Conservation (phyloP, 2,888 invertebrate genomes). For the Synanthedon myopaeformis region DNA sequence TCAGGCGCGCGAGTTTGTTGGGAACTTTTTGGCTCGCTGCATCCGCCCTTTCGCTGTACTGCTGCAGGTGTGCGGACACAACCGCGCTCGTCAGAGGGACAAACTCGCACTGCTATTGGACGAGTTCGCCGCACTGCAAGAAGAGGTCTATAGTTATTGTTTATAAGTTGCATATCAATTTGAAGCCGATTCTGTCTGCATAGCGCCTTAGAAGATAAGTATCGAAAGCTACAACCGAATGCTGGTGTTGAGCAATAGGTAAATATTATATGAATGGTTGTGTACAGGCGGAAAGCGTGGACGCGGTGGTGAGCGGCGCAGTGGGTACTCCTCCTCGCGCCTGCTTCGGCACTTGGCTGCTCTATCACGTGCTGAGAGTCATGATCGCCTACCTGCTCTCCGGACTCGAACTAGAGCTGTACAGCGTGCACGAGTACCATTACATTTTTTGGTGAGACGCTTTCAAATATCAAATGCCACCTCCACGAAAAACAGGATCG, state of each 20-base stretch:
- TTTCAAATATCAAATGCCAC: not conserved
- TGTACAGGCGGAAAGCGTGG: conserved; percentile 86
- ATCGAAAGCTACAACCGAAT: too few species aligned
- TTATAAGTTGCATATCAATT: not conserved
- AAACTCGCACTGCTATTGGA: conserved; percentile 90
- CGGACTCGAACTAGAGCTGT: conserved; percentile 95
- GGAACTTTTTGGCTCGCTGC: conserved; percentile 89
- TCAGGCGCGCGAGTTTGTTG: conserved; percentile 87
- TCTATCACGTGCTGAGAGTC: conserved; percentile 91
- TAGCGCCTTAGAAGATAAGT: too few species aligned
- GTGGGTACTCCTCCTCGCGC: conserved; percentile 55
- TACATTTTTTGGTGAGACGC: conserved; percentile 89
- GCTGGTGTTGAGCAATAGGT: too few species aligned
- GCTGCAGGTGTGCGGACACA: conserved; percentile 92
- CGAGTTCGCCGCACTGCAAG: conserved; percentile 91
- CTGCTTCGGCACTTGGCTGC: conserved; percentile 94
- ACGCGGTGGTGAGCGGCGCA: conserved; percentile 69
- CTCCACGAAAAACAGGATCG: too few species aligned
- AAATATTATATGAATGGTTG: too few species aligned
- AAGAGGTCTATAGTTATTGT: conserved; percentile 77
- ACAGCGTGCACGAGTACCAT: conserved; percentile 95
- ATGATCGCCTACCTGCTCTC: conserved; percentile 95
- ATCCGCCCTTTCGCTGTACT: conserved; percentile 88
- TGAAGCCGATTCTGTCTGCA: too few species aligned
- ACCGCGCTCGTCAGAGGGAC: conserved; percentile 94